phyloP scores from a whole-genome alignment of 2,797 vertebrate species.

The Tapirus indicus region DNA sequence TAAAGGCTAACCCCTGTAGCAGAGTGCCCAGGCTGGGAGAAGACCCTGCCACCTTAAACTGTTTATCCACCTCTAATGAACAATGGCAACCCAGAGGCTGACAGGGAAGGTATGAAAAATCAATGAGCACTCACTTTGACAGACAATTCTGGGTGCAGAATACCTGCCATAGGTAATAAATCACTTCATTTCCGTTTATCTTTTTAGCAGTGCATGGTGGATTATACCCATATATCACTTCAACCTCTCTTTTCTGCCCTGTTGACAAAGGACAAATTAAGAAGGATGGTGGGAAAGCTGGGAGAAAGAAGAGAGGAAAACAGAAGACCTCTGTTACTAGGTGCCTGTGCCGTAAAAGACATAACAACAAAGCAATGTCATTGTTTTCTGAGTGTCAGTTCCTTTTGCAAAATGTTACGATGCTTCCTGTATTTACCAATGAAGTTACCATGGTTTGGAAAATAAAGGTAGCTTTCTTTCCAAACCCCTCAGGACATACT shows the following conservation, averaged over 20 bases:
- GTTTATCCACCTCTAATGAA: neutral
- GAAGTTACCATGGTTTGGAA: neutral
- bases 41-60: neutral
- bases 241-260: constrained; percentile 64
- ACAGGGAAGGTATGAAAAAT: constrained; percentile 42
- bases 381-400: neutral
- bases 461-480: constrained; percentile 49
- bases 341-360: neutral
- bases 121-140: constrained; percentile 24
- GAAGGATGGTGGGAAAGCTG: constrained; percentile 51
- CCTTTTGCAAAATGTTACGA: constrained; percentile 6
- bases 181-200: constrained; percentile 66
- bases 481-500: neutral
- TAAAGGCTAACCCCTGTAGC: neutral
- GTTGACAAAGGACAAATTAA: constrained; percentile 71
- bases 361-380: neutral
- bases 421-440: neutral
- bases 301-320: neutral
- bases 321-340: neutral
- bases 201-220: constrained; percentile 60
- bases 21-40: neutral
- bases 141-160: constrained; percentile 45
- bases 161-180: constrained; percentile 68
- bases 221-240: constrained; percentile 58
- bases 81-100: neutral